Base-by-base conservation (phyloP, 2,113 vertebrate species). In the Crocuta crocuta region DNA sequence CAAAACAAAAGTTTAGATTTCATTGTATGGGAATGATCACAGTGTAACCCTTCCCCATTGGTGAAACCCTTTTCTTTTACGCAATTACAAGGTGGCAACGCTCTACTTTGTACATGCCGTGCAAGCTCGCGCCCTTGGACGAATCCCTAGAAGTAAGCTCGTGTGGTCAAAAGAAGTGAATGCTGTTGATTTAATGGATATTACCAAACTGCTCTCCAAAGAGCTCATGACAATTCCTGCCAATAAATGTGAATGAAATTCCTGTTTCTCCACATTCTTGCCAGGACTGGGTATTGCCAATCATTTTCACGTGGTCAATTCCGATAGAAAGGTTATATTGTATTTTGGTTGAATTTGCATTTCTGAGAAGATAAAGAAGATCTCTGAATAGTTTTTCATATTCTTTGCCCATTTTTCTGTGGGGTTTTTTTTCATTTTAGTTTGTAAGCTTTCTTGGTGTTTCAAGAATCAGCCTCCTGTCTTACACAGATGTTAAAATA, bases 151-250 rank as follows among this genome's bases (percentile, higher is more conserved):
- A 79, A 74, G 65, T 43, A 61, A 31, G 55, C 48, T 31, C 24
- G 24, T 17, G 53, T 28, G 55, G 48, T 91, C 71, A 85, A 79
- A 94, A 53, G 45, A 53, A 21, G 58, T 65, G 73, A 71, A 58
- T 24, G 21, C 35, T 96, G 53, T 92, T 86, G 68, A 86, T 71
- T 87, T 15, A 74, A 73, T 13, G 55, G 66, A 63, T 43, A 33
- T 21, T 81, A 58, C 87, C 83, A 85, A 93, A 87, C 21, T 39
- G 39, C 24, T 71, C 48, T 95, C 86, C 79, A 65, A 89, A 92
- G 71, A 80, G 50, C 35, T 45, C 71, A 43, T n/a, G 58, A 81
- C 48, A 10, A 48, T 7, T 81, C 94, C 55, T 86, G 39, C 88
- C 65, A 88, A 80, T 33, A 71, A 70, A 16, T 45, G 48, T 76